Percentiles rank a stretch among this genome's conserved stretches.
Evolutionary conservation across 2,888 invertebrate species (phyloP).

Genomic region (Epinotia ramella): DNA sequence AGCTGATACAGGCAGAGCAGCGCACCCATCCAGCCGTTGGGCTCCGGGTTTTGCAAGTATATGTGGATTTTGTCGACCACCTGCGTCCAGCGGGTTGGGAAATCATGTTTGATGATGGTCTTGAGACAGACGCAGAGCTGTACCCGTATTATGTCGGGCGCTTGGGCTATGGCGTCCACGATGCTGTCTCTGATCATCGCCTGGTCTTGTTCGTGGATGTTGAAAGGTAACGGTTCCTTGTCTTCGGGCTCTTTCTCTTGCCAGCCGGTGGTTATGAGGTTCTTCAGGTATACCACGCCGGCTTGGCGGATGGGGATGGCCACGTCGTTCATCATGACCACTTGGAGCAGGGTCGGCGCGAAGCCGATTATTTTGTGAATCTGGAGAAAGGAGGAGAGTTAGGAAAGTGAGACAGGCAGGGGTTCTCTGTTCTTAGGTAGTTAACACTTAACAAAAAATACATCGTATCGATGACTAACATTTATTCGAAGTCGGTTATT

Average conservation of each 20-base stretch:
- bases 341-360: constrained; percentile 96
- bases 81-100: constrained; percentile 97
- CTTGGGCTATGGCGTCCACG: constrained; percentile 97
- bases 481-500: no score
- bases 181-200: constrained; percentile 96
- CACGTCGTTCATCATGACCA: constrained; percentile 95
- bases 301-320: constrained; percentile 98
- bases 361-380: constrained; percentile 95
- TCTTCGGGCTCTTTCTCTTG: constrained; percentile 91
- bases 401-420: background rate
- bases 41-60: constrained; percentile 96
- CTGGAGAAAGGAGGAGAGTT: constrained; percentile 59
- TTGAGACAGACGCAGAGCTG: constrained; percentile 97
- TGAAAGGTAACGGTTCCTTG: constrained; percentile 91
- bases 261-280: constrained; percentile 96
- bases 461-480: no score
- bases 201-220: constrained; percentile 98
- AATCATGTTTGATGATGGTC: constrained; percentile 97
- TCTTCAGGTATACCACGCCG: constrained; percentile 98
- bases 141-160: constrained; percentile 95
- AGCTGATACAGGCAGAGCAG: constrained; percentile 96
- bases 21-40: constrained; percentile 95
- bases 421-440: no score
- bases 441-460: no score
- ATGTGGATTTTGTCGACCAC: constrained; percentile 98